A percentile compares a stretch with the other conserved stretches of the same genome.
phyloP scores from a whole-genome alignment of 2,888 invertebrate genomes.

The Microchrysa polita region DNA sequence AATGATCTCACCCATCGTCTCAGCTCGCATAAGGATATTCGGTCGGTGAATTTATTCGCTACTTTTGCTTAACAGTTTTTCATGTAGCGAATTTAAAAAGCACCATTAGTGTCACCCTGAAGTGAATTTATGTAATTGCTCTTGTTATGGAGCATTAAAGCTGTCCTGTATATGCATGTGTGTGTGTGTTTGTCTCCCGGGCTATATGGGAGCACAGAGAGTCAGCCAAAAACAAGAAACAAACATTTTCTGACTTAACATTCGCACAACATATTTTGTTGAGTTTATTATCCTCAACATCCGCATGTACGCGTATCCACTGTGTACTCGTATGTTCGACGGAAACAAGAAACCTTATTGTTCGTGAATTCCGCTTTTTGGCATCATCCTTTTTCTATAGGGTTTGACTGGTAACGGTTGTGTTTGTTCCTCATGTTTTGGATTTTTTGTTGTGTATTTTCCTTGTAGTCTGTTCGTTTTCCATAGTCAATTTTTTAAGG shows the following conservation, averaged over 20 bases:
- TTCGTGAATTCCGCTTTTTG: neutral
- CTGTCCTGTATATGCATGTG: too few species aligned
- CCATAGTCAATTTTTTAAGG: constrained; percentile 12
- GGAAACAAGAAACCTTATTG: too few species aligned
- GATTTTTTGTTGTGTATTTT: neutral
- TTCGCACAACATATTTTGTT: constrained; percentile 19
- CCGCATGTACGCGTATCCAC: neutral
- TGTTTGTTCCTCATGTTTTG: constrained; percentile 4
- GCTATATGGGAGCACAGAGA: too few species aligned
- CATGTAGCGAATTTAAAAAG: constrained; percentile 31
- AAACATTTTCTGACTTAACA: constrained; percentile 7
- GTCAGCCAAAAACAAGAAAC: neutral
- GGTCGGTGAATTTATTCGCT: constrained; percentile 15
- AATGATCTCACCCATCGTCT: too few species aligned
- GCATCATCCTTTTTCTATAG: neutral
- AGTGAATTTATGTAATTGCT: constrained; percentile 40
- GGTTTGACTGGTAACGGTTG: neutral
- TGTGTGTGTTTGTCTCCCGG: too few species aligned
- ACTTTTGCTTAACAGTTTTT: constrained; percentile 31
- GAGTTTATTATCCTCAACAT: constrained; percentile 11
- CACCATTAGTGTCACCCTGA: constrained; percentile 38
- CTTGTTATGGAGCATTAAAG: constrained; percentile 39
- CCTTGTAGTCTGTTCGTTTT: neutral
- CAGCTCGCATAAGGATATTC: neutral
- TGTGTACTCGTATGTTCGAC: neutral